phyloP scores from a whole-genome alignment of 2,113 vertebrate species.

The Lontra canadensis region DNA sequence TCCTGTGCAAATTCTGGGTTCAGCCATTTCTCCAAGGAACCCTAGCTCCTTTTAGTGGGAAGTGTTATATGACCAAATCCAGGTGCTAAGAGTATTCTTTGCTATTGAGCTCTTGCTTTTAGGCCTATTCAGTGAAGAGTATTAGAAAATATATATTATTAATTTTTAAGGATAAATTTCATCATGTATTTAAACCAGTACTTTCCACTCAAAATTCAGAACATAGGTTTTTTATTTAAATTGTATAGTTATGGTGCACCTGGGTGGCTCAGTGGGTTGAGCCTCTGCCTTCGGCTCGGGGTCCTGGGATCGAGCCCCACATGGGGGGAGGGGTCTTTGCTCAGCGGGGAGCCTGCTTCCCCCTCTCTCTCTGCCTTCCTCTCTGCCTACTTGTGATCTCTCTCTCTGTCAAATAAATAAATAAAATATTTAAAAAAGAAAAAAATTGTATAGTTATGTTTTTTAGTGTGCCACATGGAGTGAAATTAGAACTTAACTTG shows the following conservation, averaged over 20 bases:
- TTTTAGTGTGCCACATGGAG: not conserved
- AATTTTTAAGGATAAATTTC: slow-evolving; percentile 24
- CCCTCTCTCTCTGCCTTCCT: too few relatives aligned
- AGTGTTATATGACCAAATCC: not conserved
- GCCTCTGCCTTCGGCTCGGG: too few relatives aligned
- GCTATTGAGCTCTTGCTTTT: not conserved
- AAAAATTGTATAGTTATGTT: not conserved
- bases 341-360: too few relatives aligned
- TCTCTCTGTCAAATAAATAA: too few relatives aligned
- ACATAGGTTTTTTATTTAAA: not conserved
- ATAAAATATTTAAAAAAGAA: too few relatives aligned
- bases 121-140: not conserved
- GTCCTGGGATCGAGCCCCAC: too few relatives aligned
- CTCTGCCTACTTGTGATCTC: too few relatives aligned
- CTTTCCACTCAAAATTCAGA: slow-evolving; percentile 10
- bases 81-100: not conserved
- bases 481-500: not conserved
- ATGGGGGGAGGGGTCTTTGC: too few relatives aligned
- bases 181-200: not conserved
- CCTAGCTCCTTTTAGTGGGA: not conserved
- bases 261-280: too few relatives aligned
- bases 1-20: not conserved
- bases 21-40: not conserved
- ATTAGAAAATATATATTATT: not conserved
- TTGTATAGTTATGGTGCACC: too few relatives aligned